Evolutionary conservation across 1,140 invertebrate genomes (phyloP).

Genomic region (Zophobas morio): DNA sequence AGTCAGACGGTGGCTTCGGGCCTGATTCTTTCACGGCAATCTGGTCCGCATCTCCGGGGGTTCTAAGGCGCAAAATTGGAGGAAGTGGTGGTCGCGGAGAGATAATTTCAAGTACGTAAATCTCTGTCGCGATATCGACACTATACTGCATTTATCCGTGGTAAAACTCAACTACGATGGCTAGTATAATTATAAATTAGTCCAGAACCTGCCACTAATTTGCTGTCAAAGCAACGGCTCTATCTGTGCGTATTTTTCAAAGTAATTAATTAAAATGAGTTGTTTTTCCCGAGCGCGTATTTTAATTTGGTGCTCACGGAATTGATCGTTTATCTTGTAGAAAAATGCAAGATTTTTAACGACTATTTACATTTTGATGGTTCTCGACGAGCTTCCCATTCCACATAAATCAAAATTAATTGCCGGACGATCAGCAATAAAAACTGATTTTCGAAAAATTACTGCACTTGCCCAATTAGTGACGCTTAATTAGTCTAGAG

Average conservation of each 20-base stretch:
- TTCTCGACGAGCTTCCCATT: slow-evolving; percentile 19
- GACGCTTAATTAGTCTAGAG: slow-evolving; percentile 13
- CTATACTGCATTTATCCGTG: slow-evolving; percentile 63
- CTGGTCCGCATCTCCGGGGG: neutral
- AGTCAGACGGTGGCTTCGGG: slow-evolving; percentile 60
- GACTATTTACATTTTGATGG: slow-evolving; percentile 38
- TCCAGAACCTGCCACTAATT: slow-evolving; percentile 62
- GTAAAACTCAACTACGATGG: slow-evolving; percentile 62
- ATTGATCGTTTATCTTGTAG: slow-evolving; percentile 46
- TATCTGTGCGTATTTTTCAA: slow-evolving; percentile 52
- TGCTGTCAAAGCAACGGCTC: slow-evolving; percentile 60
- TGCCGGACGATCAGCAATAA: slow-evolving; percentile 11
- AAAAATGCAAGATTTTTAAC: slow-evolving; percentile 36
- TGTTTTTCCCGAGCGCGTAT: slow-evolving; percentile 40
- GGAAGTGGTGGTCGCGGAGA: slow-evolving; percentile 34
- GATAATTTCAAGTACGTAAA: slow-evolving; percentile 64
- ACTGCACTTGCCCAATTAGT: slow-evolving; percentile 24
- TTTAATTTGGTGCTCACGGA: slow-evolving; percentile 47
- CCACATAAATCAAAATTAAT: slow-evolving; percentile 43
- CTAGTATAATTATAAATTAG: slow-evolving; percentile 65
- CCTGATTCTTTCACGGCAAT: slow-evolving; percentile 9
- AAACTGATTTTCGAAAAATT: slow-evolving; percentile 21
- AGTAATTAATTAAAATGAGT: slow-evolving; percentile 56
- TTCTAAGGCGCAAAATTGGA: slow-evolving; percentile 41
- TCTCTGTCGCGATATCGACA: slow-evolving; percentile 63